Evolutionary conservation across 1,140 invertebrate genomes (phyloP).

Genomic region (Bombus vancouverensis): DNA sequence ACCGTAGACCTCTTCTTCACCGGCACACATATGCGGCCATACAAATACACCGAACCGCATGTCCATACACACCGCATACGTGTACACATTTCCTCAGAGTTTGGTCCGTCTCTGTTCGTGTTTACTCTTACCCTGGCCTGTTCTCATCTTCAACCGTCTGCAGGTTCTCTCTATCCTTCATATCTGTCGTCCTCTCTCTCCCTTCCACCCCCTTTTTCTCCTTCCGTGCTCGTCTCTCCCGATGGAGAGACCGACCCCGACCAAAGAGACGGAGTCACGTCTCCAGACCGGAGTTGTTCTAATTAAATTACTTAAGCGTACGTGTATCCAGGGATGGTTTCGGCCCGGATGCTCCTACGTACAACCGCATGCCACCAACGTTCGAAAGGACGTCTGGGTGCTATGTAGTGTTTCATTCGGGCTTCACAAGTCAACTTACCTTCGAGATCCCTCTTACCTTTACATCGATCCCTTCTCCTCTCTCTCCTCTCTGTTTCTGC

Average conservation of each 20-base stretch:
- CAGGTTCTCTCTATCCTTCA: conserved; percentile 64
- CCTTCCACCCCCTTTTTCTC: conserved; percentile 45
- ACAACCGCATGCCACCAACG: conserved; percentile 54
- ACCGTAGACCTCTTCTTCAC: conserved; percentile 45
- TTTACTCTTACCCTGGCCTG: conserved; percentile 65
- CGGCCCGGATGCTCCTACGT: conserved; percentile 63
- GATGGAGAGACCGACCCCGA: conserved; percentile 57
- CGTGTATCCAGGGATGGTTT: conserved; percentile 75
- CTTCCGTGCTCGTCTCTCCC: conserved; percentile 25
- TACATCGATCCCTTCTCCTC: conserved; percentile 15
- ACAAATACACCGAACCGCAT: conserved; percentile 4
- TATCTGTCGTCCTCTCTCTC: conserved; percentile 46
- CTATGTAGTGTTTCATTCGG: conserved; percentile 56
- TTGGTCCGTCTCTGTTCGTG: conserved; percentile 58
- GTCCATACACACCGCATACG: background rate
- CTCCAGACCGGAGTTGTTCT: conserved; percentile 77
- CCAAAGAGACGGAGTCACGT: conserved; percentile 78
- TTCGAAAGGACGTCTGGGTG: conserved; percentile 56
- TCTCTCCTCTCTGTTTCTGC: too few species aligned
- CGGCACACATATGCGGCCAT: conserved; percentile 18
- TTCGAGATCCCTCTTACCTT: conserved; percentile 30
- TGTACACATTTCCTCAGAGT: conserved; percentile 41
- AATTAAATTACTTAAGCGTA: conserved; percentile 81
- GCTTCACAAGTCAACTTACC: conserved; percentile 57
- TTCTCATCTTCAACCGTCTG: conserved; percentile 64